Evolutionary conservation across 2,113 vertebrate species (phyloP), one percentile per base, ranked within the genome.

Genomic region (Ardeotis arabs): DNA sequence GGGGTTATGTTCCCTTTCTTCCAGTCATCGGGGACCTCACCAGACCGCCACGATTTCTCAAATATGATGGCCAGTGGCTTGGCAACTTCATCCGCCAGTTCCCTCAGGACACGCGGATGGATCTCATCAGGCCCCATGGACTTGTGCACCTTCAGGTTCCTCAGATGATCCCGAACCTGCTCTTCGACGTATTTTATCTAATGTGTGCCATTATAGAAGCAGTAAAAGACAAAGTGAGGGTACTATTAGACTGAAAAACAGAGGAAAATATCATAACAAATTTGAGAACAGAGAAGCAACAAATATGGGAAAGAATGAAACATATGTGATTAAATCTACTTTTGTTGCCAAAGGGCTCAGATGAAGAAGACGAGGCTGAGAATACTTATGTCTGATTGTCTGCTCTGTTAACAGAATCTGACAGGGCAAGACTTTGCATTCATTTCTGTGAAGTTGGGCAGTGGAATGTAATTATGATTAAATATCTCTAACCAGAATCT

Each of bases 391-490:
- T 68, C 25, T 80, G 16, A 60, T 50, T 79, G 24, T 53, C 44
- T 81, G 41, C 66, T 84, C 27, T 18, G 11, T 39, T 0, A 0
- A 66, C 6, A 18, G 37, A 72, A 7, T 58, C 14, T 19, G 4
- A 12, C 25, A 66, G n/a, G 45, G 28, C 25, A 59, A 19, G n/a
- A 44, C 47, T 82, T 69, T 5, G 27, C 18, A 82, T 88, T 84
- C 6, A 62, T 84, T 90, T 63, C 45, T 66, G 21, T 21, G 49
- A 60, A 82, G 13, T 6, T 56, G 41, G 3, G 6, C 33, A 75
- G 11, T 56, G 52, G 20, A 91, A 78, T 35, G 12, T 15, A 12
- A 5, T 64, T 76, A 23, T 49, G 22, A 91, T 76, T 68, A 84
- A 80, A 25, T 53, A 44, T 22, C 24, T 75, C 52, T 75, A 58